Conservation (phyloP, 2,797 vertebrate genomes). For the Anisognathus igniventris region DNA sequence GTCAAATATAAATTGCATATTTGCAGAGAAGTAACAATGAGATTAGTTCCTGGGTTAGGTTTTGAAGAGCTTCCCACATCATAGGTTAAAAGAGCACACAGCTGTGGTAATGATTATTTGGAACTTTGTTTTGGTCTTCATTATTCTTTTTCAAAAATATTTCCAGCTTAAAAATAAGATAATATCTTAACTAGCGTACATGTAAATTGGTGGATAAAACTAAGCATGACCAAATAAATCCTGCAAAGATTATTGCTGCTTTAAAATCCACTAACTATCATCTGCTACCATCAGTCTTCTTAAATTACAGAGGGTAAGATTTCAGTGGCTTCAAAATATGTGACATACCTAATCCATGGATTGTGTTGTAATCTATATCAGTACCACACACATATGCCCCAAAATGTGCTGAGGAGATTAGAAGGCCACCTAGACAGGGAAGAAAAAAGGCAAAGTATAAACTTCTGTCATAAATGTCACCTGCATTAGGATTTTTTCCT, state of each 20-base stretch:
- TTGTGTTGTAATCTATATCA: constrained; percentile 96
- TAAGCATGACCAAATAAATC: not conserved
- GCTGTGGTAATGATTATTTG: not conserved
- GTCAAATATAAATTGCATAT: not conserved
- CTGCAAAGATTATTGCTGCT: not conserved
- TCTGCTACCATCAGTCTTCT: not conserved
- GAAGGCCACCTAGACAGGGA: constrained; percentile 83
- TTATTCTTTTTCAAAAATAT: not conserved
- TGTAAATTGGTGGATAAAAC: not conserved
- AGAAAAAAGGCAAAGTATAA: not conserved
- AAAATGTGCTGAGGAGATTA: constrained; percentile 94
- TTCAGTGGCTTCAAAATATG: not conserved
- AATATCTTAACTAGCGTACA: not conserved
- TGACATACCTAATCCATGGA: constrained; percentile 90
- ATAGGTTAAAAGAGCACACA: not conserved
- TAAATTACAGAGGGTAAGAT: not conserved
- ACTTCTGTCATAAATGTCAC: not conserved
- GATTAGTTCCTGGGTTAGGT: not conserved
- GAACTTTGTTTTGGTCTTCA: not conserved
- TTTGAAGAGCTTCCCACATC: not conserved
- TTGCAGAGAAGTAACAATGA: not conserved
- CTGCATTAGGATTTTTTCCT: not conserved
- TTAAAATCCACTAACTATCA: not conserved
- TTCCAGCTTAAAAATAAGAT: not conserved
- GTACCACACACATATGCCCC: constrained; percentile 93